Conservation (phyloP, 2,888 invertebrate genomes). For the Heliconius sara region DNA sequence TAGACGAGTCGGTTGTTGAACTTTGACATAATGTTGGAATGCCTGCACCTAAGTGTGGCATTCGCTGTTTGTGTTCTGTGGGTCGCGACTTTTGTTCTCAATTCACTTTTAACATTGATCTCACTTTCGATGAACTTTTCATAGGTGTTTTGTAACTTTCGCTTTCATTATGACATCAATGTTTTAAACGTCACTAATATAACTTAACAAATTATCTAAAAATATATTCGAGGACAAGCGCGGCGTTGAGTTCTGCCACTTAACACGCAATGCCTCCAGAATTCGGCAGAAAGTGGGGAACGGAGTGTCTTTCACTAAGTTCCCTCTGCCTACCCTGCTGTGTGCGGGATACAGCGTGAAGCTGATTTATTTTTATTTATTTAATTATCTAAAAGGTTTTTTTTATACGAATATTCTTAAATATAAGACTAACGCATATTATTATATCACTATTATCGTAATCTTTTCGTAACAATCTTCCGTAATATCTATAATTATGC, state of each 20-base stretch:
- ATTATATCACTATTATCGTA: slow-evolving; percentile 37
- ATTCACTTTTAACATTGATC: slow-evolving; percentile 31
- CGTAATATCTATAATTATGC: slow-evolving; percentile 39
- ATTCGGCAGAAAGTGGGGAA: too few relatives aligned
- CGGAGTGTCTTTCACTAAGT: too few relatives aligned
- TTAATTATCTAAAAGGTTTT: too few relatives aligned
- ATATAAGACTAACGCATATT: background rate
- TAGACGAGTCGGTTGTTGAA: slow-evolving; percentile 66
- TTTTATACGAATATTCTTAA: slow-evolving; percentile 5
- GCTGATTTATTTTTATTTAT: too few relatives aligned
- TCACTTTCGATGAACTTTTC: slow-evolving; percentile 16
- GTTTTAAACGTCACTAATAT: background rate
- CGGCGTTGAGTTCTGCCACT: too few relatives aligned
- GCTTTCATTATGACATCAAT: slow-evolving; percentile 15
- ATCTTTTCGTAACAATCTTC: slow-evolving; percentile 44
- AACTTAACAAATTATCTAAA: background rate
- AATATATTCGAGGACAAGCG: too few relatives aligned
- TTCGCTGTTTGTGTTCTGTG: slow-evolving; percentile 35
- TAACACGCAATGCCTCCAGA: too few relatives aligned
- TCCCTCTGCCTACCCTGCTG: too few relatives aligned
- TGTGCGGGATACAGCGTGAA: too few relatives aligned
- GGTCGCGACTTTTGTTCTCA: slow-evolving; percentile 36
- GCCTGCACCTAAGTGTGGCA: slow-evolving; percentile 61
- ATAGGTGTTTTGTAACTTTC: slow-evolving; percentile 16
- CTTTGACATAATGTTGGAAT: slow-evolving; percentile 74